Conservation (phyloP, 2,797 vertebrate species). For the Antrozous pallidus region DNA sequence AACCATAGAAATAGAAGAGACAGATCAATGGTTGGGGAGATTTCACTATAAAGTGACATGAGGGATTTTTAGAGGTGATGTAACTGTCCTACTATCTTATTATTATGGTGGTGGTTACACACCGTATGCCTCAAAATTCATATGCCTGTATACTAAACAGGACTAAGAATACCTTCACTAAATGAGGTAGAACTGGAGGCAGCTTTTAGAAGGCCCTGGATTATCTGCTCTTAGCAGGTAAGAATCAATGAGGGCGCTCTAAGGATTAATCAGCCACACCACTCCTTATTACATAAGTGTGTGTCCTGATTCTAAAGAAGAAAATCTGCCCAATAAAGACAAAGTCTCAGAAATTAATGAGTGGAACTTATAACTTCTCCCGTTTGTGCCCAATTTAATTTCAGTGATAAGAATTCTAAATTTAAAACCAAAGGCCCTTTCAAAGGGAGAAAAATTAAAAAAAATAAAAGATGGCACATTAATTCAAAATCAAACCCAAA, state of each 20-base stretch:
- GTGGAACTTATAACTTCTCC: background rate
- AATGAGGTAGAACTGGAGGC: background rate
- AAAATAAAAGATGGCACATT: background rate
- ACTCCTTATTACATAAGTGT: background rate
- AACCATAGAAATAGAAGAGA: background rate
- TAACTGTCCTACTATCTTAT: background rate
- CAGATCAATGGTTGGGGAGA: background rate
- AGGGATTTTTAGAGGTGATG: background rate
- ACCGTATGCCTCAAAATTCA: background rate
- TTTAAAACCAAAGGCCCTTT: background rate
- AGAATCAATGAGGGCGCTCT: background rate
- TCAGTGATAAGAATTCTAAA: slow-evolving; percentile 8
- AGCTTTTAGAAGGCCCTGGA: background rate
- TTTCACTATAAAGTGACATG: background rate
- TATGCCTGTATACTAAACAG: background rate
- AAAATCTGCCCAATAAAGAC: background rate
- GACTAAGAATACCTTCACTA: background rate
- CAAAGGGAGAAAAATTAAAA: background rate
- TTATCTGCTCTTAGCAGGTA: background rate
- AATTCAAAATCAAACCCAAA: slow-evolving; percentile 39
- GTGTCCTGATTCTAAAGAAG: background rate
- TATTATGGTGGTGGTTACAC: background rate
- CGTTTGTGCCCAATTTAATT: background rate
- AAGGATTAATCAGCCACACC: background rate
- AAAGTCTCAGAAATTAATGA: slow-evolving; percentile 18